Evolutionary conservation across 2,113 vertebrate species (phyloP).

Genomic region (Emberiza fucata): DNA sequence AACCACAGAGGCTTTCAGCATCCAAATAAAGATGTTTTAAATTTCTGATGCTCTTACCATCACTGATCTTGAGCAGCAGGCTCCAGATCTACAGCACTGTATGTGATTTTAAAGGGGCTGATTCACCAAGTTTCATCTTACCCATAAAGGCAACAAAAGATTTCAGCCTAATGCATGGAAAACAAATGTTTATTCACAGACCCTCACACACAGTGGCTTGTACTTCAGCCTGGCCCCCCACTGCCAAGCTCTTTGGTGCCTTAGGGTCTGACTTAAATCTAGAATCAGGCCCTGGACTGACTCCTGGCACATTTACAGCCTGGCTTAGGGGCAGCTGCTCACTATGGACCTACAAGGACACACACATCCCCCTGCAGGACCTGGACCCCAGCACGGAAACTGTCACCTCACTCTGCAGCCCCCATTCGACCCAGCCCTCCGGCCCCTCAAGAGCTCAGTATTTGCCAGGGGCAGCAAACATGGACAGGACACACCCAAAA

Average conservation of each 20-base stretch:
- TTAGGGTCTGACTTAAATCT: background rate
- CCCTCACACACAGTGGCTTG: background rate
- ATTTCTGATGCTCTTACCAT: background rate
- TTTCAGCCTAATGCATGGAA: background rate
- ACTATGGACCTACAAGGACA: accelerated
- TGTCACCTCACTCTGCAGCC: background rate
- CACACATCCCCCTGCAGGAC: background rate
- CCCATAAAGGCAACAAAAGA: background rate
- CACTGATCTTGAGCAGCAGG: background rate
- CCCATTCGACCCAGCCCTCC: background rate
- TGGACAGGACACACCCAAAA: background rate
- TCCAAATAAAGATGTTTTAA: background rate
- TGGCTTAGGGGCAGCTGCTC: background rate
- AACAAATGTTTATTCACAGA: background rate
- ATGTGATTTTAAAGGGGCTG: background rate
- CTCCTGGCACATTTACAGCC: background rate
- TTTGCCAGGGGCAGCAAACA: background rate
- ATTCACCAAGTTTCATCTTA: background rate
- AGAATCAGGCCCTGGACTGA: background rate
- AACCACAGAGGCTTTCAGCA: background rate
- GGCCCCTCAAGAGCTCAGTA: background rate
- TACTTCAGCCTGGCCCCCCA: background rate
- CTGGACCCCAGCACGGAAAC: background rate
- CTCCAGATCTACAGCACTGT: background rate
- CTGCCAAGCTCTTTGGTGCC: background rate